Base-by-base conservation (phyloP, 2,888 invertebrate species). In the Marasmarcha lunaedactyla region DNA sequence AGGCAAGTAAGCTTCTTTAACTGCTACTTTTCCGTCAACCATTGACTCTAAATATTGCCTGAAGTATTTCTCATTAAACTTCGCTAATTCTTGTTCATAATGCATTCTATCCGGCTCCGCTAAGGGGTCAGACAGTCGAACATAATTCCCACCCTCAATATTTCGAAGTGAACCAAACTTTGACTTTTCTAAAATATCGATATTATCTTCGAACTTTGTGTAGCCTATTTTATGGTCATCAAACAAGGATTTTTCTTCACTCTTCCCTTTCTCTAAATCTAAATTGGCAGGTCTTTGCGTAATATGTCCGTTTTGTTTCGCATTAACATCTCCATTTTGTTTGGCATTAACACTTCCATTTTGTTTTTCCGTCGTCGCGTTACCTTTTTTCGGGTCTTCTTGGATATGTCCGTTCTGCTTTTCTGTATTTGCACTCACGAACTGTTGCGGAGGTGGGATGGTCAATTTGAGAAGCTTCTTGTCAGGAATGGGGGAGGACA, bases 131-230 rank as follows among this genome's bases (percentile, higher is more conserved):
- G 77, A 71, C 0, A 83, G 57, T 1, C 76, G 56, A 1, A 79
- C 68, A 38, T 79, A 79, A 46, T 74, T 78, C 0, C 77, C 79
- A 1, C 64, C 63, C 41, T 72, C 78, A 33, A 79, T 50, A 43
- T 63, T 78, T 1, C 84, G 63, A 25, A 84, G 47, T 0, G 84
- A 84, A 1, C 84, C 84, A 44, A 78, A 84, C 50, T 83, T 84
- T 0, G 81, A 71, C 46, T 70, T 70, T 38, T 77, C 77, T 12
- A 83, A 46, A 35, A 59, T 55, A 36, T 74, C 76, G 1, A 64
- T 59, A 1, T 47, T 50, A 11, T 69, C 65, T 6, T 63, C 62
- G 30, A 71, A 63, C 45, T 69, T 70, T 1, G 63, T 67, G 38
- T 63, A 67, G 1, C 57, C 64, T 15, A 56, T 55, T 45, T 63